Evolutionary conservation across 1,140 invertebrate genomes (phyloP).

Genomic region (Psix sp.): DNA sequence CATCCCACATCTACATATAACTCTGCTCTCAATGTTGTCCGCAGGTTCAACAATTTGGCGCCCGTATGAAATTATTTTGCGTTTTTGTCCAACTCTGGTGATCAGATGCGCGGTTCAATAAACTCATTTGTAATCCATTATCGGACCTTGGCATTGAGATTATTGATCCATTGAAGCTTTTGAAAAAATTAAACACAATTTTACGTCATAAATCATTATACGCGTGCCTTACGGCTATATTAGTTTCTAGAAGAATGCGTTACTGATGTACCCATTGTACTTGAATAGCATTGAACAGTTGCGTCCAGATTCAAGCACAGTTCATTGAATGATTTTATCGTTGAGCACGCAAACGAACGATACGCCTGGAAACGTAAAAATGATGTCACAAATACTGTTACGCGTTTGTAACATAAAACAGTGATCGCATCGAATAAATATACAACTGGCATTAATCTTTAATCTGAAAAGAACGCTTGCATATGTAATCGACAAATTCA

Average conservation of each 20-base stretch:
- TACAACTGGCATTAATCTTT: no score
- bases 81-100: no score
- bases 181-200: slow-evolving; percentile 22
- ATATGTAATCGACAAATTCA: no score
- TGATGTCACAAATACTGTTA: slow-evolving; percentile 8
- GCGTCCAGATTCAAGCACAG: slow-evolving; percentile 16
- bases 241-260: slow-evolving; percentile 44
- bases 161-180: slow-evolving; percentile 8
- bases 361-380: slow-evolving; percentile 35
- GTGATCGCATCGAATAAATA: no score
- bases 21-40: neutral
- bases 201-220: slow-evolving; percentile 37
- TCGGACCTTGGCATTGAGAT: slow-evolving; percentile 31
- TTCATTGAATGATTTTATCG: slow-evolving; percentile 58
- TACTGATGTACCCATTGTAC: slow-evolving; percentile 31
- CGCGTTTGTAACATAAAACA: no score
- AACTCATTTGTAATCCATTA: slow-evolving; percentile 10
- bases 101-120: slow-evolving; percentile 18
- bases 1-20: slow-evolving; percentile 11
- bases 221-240: slow-evolving; percentile 49
- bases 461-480: no score
- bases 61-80: no score
- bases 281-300: slow-evolving; percentile 21
- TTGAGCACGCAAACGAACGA: slow-evolving; percentile 33
- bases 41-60: neutral